Evolutionary conservation across 2,888 invertebrate species (phyloP), one percentile per base, ranked within the genome.

Genomic region (Eulithis testata): DNA sequence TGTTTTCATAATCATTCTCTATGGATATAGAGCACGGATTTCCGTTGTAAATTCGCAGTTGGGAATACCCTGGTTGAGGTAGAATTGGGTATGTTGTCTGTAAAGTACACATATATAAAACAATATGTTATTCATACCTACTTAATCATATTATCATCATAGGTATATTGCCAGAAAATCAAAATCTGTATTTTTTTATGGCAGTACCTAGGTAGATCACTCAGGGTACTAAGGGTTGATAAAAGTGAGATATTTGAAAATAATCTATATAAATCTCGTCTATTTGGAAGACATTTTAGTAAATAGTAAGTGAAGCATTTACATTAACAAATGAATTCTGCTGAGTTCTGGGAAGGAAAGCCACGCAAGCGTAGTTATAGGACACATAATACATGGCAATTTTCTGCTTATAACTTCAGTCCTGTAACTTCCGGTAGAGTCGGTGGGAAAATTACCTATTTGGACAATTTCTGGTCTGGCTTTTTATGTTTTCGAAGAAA

Each of bases 11-110:
- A 63, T 94, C 93, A 49, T 87, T 87, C 27, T 94, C 89, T 57
- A 95, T 89, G 3, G 84, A 79, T 7, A 91, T 66, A 2, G 88
- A 80, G 66, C 94, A 94, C 9, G 86, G 83, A 58, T 93, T 85
- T 2, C 94, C 93, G 75, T 96, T 96, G 78, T 94, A 96, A 59
- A 96, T 85, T 55, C 95, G 88, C 4, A 95, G 70, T 83, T 96
- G 95, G 0, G 94, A 93, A 14, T 87, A 75, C 0, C 94, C 95
- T 0, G 79, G 65, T 27, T 88, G 78, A 0, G 95, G 95, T 8
- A 95, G 75, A 11, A 93, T 82, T 0, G 95, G 95, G 76, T 95
- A 94, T 0, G 95, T 94, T 68, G 87, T 84, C 95, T 95, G 85
- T n/a, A 9, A 89, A 56, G 53, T n/a, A n/a, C n/a, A n/a, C n/a